phyloP scores from a whole-genome alignment of 2,797 vertebrate genomes.

The Phaenicophaeus curvirostris region DNA sequence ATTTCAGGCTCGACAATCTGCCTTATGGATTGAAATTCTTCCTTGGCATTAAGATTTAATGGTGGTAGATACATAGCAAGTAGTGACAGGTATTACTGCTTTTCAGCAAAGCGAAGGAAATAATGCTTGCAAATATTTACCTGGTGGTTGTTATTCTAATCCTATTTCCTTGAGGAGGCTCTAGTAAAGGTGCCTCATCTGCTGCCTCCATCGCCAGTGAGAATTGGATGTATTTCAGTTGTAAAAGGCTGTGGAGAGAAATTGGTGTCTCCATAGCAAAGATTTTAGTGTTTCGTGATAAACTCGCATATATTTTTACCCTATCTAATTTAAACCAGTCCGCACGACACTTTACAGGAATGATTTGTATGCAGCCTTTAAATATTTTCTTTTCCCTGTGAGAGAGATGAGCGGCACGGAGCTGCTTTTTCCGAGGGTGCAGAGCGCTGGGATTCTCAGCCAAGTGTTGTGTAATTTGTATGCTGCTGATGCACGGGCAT shows the following conservation, averaged over 20 bases:
- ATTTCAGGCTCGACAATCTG: conserved; percentile 55
- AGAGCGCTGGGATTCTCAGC: background rate
- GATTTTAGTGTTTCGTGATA: background rate
- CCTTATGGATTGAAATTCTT: conserved; percentile 6
- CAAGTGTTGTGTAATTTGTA: conserved; percentile 34
- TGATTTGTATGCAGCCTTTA: conserved; percentile 36
- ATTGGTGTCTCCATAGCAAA: background rate
- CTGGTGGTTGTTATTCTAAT: background rate
- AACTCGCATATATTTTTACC: conserved; percentile 23
- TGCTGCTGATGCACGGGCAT: conserved; percentile 7
- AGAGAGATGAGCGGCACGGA: background rate
- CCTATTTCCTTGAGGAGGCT: background rate
- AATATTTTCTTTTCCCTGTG: conserved; percentile 24
- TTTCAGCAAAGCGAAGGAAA: background rate
- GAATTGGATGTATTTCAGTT: background rate
- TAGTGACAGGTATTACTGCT: conserved; percentile 44
- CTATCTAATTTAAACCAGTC: conserved; percentile 35
- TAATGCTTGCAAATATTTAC: conserved; percentile 4
- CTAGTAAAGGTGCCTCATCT: background rate
- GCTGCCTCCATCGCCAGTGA: background rate
- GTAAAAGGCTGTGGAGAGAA: background rate
- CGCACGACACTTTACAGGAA: background rate
- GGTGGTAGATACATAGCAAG: conserved; percentile 8
- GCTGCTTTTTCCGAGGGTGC: background rate
- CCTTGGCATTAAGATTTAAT: background rate